These are phyloP conservation scores for Aspiorhynchus laticeps DNA, from an alignment of 2,113 vertebrate genomes.

Conservation along the genomic window DNA sequence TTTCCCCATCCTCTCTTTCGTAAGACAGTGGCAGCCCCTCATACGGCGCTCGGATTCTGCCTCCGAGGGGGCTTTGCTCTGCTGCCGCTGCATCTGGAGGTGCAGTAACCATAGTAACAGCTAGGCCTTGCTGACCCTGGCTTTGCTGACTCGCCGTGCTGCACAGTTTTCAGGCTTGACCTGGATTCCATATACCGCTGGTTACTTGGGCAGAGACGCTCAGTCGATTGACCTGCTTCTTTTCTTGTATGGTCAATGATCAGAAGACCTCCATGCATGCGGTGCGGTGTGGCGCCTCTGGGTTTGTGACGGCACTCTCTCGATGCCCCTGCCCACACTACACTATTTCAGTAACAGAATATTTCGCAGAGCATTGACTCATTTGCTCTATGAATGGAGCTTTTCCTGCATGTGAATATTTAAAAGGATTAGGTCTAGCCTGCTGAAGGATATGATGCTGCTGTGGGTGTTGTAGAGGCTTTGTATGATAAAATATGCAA, in stretches of 20 bases:
- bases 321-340: slow-evolving; percentile 23
- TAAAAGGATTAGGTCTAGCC: slow-evolving; percentile 62
- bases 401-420: slow-evolving; percentile 58
- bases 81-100: slow-evolving; percentile 48
- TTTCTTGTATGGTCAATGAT: slow-evolving; percentile 14
- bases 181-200: slow-evolving; percentile 37
- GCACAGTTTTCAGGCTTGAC: slow-evolving; percentile 40
- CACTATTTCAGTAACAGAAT: slow-evolving; percentile 28
- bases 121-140: slow-evolving; percentile 41
- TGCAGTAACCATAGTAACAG: slow-evolving; percentile 56
- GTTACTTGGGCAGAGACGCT: slow-evolving; percentile 36
- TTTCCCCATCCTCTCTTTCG: slow-evolving; percentile 44
- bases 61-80: slow-evolving; percentile 41
- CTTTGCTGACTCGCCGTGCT: background rate
- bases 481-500: background rate
- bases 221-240: background rate
- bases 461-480: slow-evolving; percentile 17
- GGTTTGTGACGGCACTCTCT: slow-evolving; percentile 27
- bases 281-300: background rate
- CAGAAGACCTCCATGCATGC: background rate
- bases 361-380: slow-evolving; percentile 28
- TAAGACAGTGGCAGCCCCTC: slow-evolving; percentile 43
- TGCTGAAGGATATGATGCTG: slow-evolving; percentile 23
- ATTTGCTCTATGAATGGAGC: slow-evolving; percentile 31
- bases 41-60: slow-evolving; percentile 30